A percentile compares a stretch with the other conserved stretches of the same genome.
Conservation (phyloP, 2,113 vertebrate genomes). For the Ptyas mucosa region DNA sequence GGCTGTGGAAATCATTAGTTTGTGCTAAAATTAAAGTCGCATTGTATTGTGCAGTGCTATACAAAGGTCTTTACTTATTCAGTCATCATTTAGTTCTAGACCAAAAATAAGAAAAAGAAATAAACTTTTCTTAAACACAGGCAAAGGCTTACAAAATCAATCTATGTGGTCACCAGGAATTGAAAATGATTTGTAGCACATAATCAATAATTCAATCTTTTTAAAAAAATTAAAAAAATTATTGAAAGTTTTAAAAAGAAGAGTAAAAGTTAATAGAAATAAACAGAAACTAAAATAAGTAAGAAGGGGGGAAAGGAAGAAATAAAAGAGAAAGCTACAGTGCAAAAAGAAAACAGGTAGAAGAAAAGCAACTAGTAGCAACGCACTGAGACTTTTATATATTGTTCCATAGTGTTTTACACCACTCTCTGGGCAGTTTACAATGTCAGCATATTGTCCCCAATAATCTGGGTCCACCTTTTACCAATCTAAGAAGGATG, state of each 20-base stretch:
- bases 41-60: constrained; percentile 30
- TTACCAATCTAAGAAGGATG: too few relatives aligned
- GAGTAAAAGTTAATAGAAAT: background rate
- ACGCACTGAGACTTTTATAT: too few relatives aligned
- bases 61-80: constrained; percentile 18
- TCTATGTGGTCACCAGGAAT: background rate
- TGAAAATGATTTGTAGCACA: background rate
- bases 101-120: background rate
- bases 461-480: too few relatives aligned
- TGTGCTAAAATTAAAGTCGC: constrained; percentile 56
- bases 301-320: background rate
- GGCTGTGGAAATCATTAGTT: constrained; percentile 61
- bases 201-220: background rate
- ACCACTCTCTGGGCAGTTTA: too few relatives aligned
- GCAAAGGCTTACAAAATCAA: background rate
- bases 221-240: background rate
- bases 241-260: background rate
- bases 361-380: background rate
- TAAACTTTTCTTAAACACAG: background rate
- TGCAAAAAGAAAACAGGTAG: background rate
- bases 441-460: too few relatives aligned
- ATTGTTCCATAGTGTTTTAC: too few relatives aligned
- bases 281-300: background rate
- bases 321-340: background rate
- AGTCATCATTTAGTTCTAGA: background rate